A percentile compares a stretch with the other conserved stretches of the same genome.
Evolutionary conservation across 2,113 vertebrate genomes (phyloP).

Genomic region (Nerophis ophidion): DNA sequence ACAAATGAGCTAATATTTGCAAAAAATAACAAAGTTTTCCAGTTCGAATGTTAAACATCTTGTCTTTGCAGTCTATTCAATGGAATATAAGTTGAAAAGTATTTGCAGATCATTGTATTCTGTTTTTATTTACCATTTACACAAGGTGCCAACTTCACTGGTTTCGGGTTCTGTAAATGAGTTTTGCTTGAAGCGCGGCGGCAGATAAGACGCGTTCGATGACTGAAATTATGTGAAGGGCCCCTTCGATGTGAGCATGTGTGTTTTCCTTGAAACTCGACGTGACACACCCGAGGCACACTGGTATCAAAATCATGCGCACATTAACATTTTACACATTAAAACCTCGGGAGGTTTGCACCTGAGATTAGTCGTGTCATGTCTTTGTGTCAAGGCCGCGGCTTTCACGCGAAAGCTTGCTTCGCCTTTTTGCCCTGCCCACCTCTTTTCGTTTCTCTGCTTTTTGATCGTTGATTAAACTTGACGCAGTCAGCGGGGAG

Average conservation of each 20-base stretch:
- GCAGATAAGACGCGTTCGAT: conserved; percentile 22
- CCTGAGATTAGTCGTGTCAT: conserved; percentile 37
- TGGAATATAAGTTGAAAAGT: too few relatives aligned
- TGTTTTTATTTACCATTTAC: too few relatives aligned
- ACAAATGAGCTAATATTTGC: too few relatives aligned
- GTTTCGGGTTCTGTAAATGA: too few relatives aligned
- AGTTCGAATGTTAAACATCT: too few relatives aligned
- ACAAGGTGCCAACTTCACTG: too few relatives aligned
- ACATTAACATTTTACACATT: conserved; percentile 58
- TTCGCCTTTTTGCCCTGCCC: neutral
- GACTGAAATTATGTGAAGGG: conserved; percentile 24
- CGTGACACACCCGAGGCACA: conserved; percentile 50
- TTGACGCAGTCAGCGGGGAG: conserved; percentile 8
- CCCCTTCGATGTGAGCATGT: conserved; percentile 9
- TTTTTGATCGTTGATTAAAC: conserved; percentile 38
- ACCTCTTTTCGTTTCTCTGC: conserved; percentile 1
- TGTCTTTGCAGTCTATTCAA: too few relatives aligned
- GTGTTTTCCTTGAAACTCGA: conserved; percentile 42
- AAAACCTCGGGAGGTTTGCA: conserved; percentile 46
- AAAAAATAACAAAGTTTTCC: too few relatives aligned
- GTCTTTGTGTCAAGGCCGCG: conserved; percentile 22
- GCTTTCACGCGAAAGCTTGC: neutral
- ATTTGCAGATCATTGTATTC: too few relatives aligned
- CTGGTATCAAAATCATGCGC: conserved; percentile 56
- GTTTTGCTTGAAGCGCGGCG: conserved; percentile 49